Conservation (phyloP, 2,113 vertebrate species). For the Neodon shergylaensis region DNA sequence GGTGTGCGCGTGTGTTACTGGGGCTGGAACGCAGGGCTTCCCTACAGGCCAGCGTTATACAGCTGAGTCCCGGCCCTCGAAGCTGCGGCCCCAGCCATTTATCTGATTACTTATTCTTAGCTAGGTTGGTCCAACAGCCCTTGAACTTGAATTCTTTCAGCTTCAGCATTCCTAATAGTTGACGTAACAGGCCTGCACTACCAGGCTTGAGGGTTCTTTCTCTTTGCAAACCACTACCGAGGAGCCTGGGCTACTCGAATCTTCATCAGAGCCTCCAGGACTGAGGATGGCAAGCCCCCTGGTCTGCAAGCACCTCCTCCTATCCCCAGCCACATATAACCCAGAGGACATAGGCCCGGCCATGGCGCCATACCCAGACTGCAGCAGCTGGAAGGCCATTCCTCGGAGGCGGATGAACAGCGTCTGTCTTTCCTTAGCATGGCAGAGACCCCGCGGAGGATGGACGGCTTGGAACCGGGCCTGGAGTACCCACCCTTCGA, state of each 20-base stretch:
- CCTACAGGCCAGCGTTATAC: background rate
- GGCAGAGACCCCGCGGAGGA: slow-evolving; percentile 85
- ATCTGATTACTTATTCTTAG: background rate
- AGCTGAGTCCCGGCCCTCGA: background rate
- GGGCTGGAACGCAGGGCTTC: background rate
- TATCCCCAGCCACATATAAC: background rate
- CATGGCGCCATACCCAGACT: background rate
- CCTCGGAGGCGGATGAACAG: background rate
- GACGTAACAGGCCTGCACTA: background rate
- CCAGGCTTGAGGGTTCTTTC: background rate
- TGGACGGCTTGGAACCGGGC: slow-evolving; percentile 82
- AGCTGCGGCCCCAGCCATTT: background rate
- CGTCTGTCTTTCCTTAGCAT: slow-evolving; percentile 79
- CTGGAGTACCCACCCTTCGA: slow-evolving; percentile 83
- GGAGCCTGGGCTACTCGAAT: background rate
- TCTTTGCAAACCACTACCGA: background rate
- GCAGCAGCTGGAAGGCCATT: background rate
- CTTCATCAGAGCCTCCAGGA: background rate
- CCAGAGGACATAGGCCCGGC: background rate
- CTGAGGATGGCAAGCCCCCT: background rate
- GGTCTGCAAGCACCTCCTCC: background rate
- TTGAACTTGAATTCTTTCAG: background rate
- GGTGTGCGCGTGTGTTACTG: background rate
- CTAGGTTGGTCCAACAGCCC: background rate
- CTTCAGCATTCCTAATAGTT: background rate